Evolutionary conservation across 2,888 invertebrate genomes (phyloP), one percentile per base, ranked within the genome.

Genomic region (Panzeria rudis): DNA sequence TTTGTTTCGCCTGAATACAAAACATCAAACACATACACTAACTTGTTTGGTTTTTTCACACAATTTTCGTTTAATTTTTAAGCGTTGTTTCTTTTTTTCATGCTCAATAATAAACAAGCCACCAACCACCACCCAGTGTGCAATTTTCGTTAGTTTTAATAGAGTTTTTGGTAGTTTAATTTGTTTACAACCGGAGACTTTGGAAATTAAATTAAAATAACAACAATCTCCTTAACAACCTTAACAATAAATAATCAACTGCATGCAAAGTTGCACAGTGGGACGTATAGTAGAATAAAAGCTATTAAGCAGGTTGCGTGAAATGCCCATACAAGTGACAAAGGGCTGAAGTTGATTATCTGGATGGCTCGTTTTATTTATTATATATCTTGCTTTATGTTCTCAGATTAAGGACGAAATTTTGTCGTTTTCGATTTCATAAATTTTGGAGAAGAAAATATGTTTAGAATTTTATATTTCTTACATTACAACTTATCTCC

Each of bases 161-260:
- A 80, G 76, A 84, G 77, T 84, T 84, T 38, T 84, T 75, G 35
- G 38, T 71, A 69, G 44, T 64, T 84, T 76, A 80, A 84, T 84
- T 84, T 84, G 84, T 80, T 84, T 80, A 76, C 80, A 80, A 84
- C 76, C 66, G 41, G 62, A 84, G 71, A 75, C 80, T 84, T 84
- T 77, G 47, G 38, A 84, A 84, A 84, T 84, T 80, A 50, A 84
- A 71, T 80, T 84, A 80, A 84, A 75, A 84, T 71, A 71, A 84
- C 79, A 79, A 59, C 54, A 73, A 73, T 52, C 68, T 61, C 20
- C 44, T 81, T 50, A 25, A 69, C 61, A 73, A 20, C 54, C 15
- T 23, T 38, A 69, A 41, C 59, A 68, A 38, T 61, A 75, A 54
- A 61, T 15, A 66, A 52, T 44, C 59, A 68, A 47, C 35, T 66